Percentiles rank a stretch among this genome's conserved stretches.
phyloP scores from a whole-genome alignment of 1,140 invertebrate genomes.

The Sarcophaga peregrina region DNA sequence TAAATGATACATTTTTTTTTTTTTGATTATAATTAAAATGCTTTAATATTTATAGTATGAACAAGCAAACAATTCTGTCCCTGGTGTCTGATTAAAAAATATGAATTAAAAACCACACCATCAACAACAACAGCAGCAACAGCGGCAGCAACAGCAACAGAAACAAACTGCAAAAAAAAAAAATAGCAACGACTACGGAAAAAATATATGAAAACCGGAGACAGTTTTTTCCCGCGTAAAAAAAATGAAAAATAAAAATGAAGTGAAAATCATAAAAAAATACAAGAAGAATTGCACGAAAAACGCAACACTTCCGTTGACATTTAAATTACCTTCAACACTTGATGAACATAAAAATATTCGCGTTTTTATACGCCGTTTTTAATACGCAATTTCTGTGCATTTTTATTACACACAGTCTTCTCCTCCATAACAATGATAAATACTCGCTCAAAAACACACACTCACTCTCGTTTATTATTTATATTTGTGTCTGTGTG shows the following conservation, averaged over 20 bases:
- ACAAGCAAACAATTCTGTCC: background rate
- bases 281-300: background rate
- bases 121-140: background rate
- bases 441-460: too few relatives aligned
- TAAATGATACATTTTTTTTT: background rate
- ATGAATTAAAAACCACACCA: conserved; percentile 32
- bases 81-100: conserved; percentile 31
- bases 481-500: background rate
- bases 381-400: background rate
- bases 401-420: background rate
- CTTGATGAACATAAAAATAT: conserved; percentile 52
- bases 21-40: background rate
- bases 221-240: conserved; percentile 57
- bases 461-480: too few relatives aligned
- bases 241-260: background rate
- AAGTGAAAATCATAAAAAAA: background rate
- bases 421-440: too few relatives aligned
- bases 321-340: conserved; percentile 66
- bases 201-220: conserved; percentile 53
- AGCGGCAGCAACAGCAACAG: too few relatives aligned
- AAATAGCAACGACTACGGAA: conserved; percentile 17
- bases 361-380: background rate
- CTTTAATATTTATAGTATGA: conserved; percentile 33
- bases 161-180: background rate
- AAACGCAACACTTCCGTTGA: conserved; percentile 63